Evolutionary conservation across 2,113 vertebrate species (phyloP).

Genomic region (Scomber japonicus): DNA sequence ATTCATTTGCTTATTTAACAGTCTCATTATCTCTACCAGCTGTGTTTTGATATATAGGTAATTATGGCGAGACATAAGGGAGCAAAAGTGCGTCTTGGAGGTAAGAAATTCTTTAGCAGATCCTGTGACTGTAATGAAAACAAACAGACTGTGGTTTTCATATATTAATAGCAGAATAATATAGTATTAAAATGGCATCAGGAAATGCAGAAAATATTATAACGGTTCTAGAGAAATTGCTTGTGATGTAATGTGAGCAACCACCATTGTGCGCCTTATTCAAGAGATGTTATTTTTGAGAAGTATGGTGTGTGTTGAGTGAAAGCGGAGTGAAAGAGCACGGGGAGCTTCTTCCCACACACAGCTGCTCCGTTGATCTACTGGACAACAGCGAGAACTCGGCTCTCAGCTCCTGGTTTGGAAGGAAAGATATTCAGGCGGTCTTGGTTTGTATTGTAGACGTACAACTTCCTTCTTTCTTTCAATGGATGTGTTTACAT

Average conservation of each 20-base stretch:
- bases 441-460: constrained; percentile 10
- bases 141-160: too few relatives aligned
- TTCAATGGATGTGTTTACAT: constrained; percentile 20
- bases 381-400: constrained; percentile 26
- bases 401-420: constrained; percentile 20
- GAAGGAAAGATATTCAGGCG: constrained; percentile 29
- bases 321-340: constrained; percentile 32
- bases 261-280: neutral
- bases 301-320: constrained; percentile 39
- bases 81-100: neutral
- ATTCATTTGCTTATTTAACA: too few relatives aligned
- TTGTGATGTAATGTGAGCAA: constrained; percentile 5
- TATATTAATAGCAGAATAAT: neutral
- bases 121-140: neutral
- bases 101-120: neutral
- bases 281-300: constrained; percentile 58
- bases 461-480: constrained; percentile 10
- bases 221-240: neutral
- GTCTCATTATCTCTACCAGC: neutral
- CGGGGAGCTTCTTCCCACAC: constrained; percentile 67
- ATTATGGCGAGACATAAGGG: neutral
- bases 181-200: neutral
- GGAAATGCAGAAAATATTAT: too few relatives aligned
- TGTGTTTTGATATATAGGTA: neutral
- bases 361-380: constrained; percentile 66